phyloP scores from a whole-genome alignment of 2,797 vertebrate genomes.

The Podarcis siculus region DNA sequence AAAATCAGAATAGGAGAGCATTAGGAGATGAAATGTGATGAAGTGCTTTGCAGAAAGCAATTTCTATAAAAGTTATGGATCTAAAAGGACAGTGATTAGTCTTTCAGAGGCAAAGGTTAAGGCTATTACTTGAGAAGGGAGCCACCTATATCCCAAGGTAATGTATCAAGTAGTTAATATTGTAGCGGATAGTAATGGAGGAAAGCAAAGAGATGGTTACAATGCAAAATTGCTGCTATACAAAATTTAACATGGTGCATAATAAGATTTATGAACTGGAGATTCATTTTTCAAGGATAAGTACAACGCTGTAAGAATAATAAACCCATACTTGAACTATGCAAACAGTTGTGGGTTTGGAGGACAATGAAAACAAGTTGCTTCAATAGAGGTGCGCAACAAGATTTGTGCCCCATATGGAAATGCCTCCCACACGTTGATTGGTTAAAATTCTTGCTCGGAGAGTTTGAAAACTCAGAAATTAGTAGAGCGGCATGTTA shows the following conservation, averaged over 20 bases:
- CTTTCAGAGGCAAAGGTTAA: conserved; percentile 44
- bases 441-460: conserved; percentile 46
- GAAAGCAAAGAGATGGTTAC: conserved; percentile 35
- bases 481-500: conserved; percentile 40
- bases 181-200: conserved; percentile 26
- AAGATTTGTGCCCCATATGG: conserved; percentile 43
- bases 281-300: conserved; percentile 52
- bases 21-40: conserved; percentile 32
- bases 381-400: conserved; percentile 32
- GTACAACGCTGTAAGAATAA: conserved; percentile 38
- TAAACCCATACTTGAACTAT: conserved; percentile 51
- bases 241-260: conserved; percentile 27
- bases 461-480: conserved; percentile 47
- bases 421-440: background rate
- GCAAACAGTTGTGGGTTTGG: conserved; percentile 18
- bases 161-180: conserved; percentile 49
- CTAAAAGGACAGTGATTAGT: conserved; percentile 23
- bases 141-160: conserved; percentile 41
- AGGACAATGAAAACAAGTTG: conserved; percentile 49
- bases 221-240: conserved; percentile 19
- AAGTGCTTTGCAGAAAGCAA: conserved; percentile 23
- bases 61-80: conserved; percentile 43
- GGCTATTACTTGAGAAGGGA: conserved; percentile 40
- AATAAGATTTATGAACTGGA: conserved; percentile 49
- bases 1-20: conserved; percentile 32